A percentile compares a stretch with the other conserved stretches of the same genome.
phyloP scores from a whole-genome alignment of 1,140 invertebrate species.

The Drosophila tsacasi region DNA sequence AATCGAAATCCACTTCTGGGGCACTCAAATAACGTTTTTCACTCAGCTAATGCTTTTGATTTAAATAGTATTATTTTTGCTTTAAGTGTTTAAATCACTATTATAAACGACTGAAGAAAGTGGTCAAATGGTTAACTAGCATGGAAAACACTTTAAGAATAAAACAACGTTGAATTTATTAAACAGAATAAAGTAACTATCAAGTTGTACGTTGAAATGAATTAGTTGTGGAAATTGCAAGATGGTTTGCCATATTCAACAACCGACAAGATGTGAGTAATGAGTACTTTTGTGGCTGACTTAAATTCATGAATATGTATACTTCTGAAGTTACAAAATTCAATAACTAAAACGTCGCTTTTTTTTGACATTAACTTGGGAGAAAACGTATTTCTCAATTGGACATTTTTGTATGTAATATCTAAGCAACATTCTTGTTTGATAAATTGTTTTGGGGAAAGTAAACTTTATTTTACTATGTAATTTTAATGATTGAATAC shows the following conservation, averaged over 20 bases:
- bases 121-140: slow-evolving; percentile 18
- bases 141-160: neutral
- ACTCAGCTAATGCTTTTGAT: neutral
- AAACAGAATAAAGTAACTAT: neutral
- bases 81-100: slow-evolving; percentile 4
- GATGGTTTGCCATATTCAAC: neutral
- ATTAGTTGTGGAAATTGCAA: neutral
- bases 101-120: neutral
- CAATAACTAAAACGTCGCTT: neutral
- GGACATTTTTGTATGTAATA: no score
- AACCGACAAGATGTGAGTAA: neutral
- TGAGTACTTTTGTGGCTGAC: neutral
- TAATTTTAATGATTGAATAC: neutral
- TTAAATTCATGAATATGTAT: slow-evolving; percentile 5
- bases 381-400: neutral
- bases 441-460: neutral
- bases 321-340: neutral
- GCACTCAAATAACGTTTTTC: slow-evolving; percentile 1
- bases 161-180: neutral
- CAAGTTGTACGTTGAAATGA: neutral
- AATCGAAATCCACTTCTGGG: slow-evolving; percentile 13
- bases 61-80: neutral
- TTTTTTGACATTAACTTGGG: neutral
- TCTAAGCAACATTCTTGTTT: no score
- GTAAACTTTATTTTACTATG: neutral